Conservation (phyloP, 2,113 vertebrate genomes). For the Corythornis cristatus region DNA sequence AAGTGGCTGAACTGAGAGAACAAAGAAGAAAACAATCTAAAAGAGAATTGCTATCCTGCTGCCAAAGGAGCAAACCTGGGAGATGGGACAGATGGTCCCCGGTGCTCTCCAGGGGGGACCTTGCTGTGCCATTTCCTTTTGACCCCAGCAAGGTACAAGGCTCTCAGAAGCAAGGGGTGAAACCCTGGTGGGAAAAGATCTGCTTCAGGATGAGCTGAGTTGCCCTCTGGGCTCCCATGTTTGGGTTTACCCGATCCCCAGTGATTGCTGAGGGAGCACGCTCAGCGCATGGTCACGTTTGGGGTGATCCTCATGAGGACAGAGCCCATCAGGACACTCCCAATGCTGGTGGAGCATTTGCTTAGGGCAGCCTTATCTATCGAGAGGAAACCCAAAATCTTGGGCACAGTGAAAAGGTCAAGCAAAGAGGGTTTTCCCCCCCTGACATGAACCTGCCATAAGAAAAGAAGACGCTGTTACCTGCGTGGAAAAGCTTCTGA, state of each 20-base stretch:
- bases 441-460: not conserved
- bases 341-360: not conserved
- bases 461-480: not conserved
- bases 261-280: not conserved
- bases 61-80: not conserved
- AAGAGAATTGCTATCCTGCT: not conserved
- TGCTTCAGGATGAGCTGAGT: not conserved
- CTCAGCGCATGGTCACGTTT: fast-evolving
- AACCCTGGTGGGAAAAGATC: not conserved
- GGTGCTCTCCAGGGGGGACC: not conserved
- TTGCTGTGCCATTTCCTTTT: not conserved
- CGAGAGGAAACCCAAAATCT: not conserved
- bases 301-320: not conserved
- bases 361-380: not conserved
- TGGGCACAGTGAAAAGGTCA: not conserved
- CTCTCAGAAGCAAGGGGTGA: not conserved
- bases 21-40: not conserved
- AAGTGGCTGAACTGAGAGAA: slow-evolving; percentile 1
- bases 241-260: not conserved
- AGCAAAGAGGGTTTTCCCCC: not conserved
- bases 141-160: not conserved
- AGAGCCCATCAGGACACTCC: not conserved
- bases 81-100: fast-evolving
- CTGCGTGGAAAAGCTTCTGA: not conserved
- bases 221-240: not conserved